Conservation (phyloP, 1,140 invertebrate species). For the Brachionus sp. region DNA sequence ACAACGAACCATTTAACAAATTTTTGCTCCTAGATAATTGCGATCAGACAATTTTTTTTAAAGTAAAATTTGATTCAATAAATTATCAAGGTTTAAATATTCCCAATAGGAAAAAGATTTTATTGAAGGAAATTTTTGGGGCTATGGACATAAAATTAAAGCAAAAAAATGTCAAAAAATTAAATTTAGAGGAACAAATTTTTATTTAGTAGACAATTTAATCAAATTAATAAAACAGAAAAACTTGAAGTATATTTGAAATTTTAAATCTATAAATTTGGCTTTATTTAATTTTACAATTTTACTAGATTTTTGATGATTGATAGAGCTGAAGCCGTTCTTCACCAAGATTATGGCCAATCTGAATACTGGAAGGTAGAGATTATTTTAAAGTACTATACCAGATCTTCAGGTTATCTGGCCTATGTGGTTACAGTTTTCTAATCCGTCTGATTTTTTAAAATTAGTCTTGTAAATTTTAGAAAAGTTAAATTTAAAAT, state of each 20-base stretch:
- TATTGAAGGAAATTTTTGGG: neutral
- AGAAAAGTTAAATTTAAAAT: too few relatives aligned
- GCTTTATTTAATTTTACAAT: neutral
- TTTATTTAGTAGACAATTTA: neutral
- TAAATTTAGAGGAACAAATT: neutral
- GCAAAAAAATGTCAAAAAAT: neutral
- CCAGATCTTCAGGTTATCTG: too few relatives aligned
- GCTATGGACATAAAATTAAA: neutral
- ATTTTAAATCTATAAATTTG: neutral
- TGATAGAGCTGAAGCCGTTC: constrained; percentile 78
- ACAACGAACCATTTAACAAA: neutral
- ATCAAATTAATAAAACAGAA: neutral
- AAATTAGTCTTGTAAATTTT: too few relatives aligned
- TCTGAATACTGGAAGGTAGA: constrained; percentile 71
- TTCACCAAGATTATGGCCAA: constrained; percentile 81
- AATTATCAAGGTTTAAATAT: neutral
- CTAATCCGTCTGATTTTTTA: too few relatives aligned
- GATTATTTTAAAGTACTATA: neutral
- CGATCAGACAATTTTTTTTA: neutral
- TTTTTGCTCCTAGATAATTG: neutral
- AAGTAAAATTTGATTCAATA: neutral
- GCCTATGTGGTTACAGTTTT: too few relatives aligned
- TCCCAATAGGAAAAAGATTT: neutral
- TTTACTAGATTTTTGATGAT: constrained; percentile 69
- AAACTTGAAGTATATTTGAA: neutral